Conservation (phyloP, 1,140 invertebrate species). For the Sipha flava region DNA sequence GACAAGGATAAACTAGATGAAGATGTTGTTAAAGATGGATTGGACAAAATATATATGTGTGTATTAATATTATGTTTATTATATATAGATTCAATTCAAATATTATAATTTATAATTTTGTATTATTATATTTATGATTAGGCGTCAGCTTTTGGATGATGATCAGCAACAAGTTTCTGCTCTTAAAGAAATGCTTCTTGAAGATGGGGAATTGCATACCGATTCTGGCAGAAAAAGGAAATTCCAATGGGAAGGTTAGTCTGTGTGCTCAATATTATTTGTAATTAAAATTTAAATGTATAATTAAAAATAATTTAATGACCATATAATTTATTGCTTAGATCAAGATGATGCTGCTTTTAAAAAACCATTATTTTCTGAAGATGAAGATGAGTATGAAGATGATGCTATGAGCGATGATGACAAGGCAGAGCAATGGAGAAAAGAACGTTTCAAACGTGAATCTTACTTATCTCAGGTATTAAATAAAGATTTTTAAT, state of each 20-base stretch:
- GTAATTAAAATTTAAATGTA: neutral
- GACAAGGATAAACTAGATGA: constrained; percentile 65
- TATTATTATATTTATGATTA: constrained; percentile 37
- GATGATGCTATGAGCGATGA: neutral
- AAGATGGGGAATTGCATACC: constrained; percentile 74
- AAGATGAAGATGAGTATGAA: neutral
- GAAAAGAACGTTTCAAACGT: neutral
- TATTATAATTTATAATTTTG: too few relatives aligned
- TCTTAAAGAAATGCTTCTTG: constrained; percentile 70
- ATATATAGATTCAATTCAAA: too few relatives aligned
- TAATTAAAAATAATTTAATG: neutral
- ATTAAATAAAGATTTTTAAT: too few relatives aligned
- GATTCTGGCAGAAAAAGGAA: constrained; percentile 61
- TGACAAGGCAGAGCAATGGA: neutral
- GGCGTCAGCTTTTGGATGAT: constrained; percentile 66
- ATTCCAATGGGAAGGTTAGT: constrained; percentile 60
- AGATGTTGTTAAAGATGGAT: constrained; percentile 52
- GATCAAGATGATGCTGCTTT: neutral
- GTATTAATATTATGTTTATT: constrained; percentile 36
- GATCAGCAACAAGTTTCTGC: constrained; percentile 68
- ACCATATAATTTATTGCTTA: neutral
- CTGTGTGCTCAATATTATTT: neutral
- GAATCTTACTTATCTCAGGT: constrained; percentile 7
- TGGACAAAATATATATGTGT: constrained; percentile 62
- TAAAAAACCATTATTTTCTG: neutral